phyloP scores from a whole-genome alignment of 2,888 invertebrate species.

The Ariolimax columbianus region DNA sequence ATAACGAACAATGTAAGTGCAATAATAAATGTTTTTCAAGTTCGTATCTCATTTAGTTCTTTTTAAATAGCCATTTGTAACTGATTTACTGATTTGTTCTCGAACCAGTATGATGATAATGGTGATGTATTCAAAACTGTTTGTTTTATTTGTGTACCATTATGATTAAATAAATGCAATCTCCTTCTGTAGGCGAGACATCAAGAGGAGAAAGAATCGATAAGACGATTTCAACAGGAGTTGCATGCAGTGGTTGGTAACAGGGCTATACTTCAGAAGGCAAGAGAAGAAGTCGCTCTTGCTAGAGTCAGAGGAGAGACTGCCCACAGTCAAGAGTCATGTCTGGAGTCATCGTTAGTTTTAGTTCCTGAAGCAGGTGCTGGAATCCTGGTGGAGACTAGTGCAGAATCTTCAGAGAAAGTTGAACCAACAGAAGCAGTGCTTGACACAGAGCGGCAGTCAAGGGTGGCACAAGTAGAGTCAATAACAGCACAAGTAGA shows the following conservation, averaged over 20 bases:
- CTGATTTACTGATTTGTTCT: no score
- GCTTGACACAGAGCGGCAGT: not conserved
- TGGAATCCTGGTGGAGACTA: not conserved
- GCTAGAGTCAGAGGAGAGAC: constrained; percentile 31
- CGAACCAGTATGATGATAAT: no score
- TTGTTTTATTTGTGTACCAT: not conserved
- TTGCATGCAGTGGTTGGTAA: constrained; percentile 31
- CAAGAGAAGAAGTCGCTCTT: constrained; percentile 35
- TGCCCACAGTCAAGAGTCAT: not conserved
- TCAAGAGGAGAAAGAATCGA: constrained; percentile 35
- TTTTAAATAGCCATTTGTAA: no score
- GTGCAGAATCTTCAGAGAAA: not conserved
- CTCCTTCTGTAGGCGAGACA: constrained; percentile 12
- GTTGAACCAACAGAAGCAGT: not conserved
- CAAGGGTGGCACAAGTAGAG: not conserved
- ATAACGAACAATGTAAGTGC: no score
- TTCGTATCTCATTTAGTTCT: no score
- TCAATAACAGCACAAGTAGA: not conserved
- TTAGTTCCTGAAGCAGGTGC: not conserved
- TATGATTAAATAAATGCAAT: not conserved
- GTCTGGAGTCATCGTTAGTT: not conserved
- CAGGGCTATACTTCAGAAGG: constrained; percentile 24
- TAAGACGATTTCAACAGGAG: constrained; percentile 23
- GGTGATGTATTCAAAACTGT: not conserved
- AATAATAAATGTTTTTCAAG: no score